Percentiles rank a stretch among this genome's conserved stretches.
Evolutionary conservation across 2,113 vertebrate genomes (phyloP).

Genomic region (Brachyistius frenatus): DNA sequence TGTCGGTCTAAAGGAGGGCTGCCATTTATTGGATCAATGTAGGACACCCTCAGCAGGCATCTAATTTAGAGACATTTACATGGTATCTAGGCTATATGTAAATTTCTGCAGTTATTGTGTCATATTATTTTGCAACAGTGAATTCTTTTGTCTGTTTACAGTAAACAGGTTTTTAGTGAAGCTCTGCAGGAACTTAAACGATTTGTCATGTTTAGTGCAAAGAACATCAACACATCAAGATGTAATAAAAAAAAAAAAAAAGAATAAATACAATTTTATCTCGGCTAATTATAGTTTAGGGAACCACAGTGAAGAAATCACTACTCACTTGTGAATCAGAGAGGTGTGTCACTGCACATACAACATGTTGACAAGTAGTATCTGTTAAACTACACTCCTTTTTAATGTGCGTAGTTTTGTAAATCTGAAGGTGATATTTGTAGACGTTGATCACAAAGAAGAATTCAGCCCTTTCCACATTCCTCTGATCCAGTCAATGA

Average conservation of each 20-base stretch:
- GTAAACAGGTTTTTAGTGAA: neutral
- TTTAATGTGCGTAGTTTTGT: neutral
- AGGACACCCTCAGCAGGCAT: slow-evolving; percentile 7
- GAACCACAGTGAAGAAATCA: slow-evolving; percentile 22
- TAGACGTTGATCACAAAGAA: slow-evolving; percentile 5
- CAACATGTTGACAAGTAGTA: neutral
- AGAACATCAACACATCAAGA: neutral
- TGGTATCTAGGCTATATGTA: neutral
- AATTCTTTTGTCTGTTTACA: neutral
- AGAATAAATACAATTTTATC: neutral
- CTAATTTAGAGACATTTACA: neutral
- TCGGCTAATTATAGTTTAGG: slow-evolving; percentile 38
- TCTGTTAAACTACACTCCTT: slow-evolving; percentile 1
- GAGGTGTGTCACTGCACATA: slow-evolving; percentile 27
- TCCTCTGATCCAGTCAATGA: slow-evolving; percentile 21
- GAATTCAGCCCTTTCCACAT: slow-evolving; percentile 16
- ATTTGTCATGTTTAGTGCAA: neutral
- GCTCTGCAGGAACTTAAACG: no score
- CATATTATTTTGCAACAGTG: neutral
- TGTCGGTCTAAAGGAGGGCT: neutral
- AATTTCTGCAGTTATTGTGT: neutral
- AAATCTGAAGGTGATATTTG: slow-evolving; percentile 20
- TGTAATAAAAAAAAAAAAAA: neutral
- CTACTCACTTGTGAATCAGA: slow-evolving; percentile 13
- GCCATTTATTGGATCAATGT: neutral